Conservation (phyloP, 2,888 invertebrate genomes). For the Agrochola circellaris region DNA sequence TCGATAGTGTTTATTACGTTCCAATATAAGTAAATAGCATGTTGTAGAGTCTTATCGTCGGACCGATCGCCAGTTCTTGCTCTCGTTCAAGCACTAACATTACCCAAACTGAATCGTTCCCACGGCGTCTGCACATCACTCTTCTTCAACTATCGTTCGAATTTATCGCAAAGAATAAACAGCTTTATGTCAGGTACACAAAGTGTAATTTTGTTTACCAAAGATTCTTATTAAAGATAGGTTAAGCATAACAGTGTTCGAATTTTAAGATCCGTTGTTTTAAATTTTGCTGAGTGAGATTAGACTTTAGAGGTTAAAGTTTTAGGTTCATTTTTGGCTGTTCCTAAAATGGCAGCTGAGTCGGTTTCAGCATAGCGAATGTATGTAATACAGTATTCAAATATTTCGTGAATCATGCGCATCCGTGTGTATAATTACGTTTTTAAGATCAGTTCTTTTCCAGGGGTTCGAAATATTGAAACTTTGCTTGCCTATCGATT, state of each 20-base stretch:
- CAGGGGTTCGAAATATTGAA: slow-evolving; percentile 76
- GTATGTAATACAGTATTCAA: slow-evolving; percentile 82
- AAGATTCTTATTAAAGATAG: slow-evolving; percentile 71
- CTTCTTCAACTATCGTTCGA: slow-evolving; percentile 72
- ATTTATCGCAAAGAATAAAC: slow-evolving; percentile 61
- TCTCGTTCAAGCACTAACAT: slow-evolving; percentile 77
- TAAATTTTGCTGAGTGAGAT: slow-evolving; percentile 6
- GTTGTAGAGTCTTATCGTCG: slow-evolving; percentile 76
- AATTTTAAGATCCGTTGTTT: slow-evolving; percentile 73
- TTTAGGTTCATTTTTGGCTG: slow-evolving; percentile 36
- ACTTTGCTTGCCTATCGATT: background rate
- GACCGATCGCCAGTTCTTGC: slow-evolving; percentile 80
- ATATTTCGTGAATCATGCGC: slow-evolving; percentile 87
- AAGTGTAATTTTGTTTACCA: slow-evolving; percentile 62
- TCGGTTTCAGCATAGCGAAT: slow-evolving; percentile 76
- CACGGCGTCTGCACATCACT: slow-evolving; percentile 86
- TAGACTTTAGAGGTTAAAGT: fast-evolving
- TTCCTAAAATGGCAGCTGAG: slow-evolving; percentile 55
- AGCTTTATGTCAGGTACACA: slow-evolving; percentile 61
- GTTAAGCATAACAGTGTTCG: slow-evolving; percentile 75
- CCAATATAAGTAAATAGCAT: slow-evolving; percentile 74
- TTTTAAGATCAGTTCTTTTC: slow-evolving; percentile 82
- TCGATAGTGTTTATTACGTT: slow-evolving; percentile 69
- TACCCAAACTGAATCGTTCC: slow-evolving; percentile 85
- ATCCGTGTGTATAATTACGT: slow-evolving; percentile 86